Percentiles rank a stretch among this genome's conserved stretches.
These are phyloP conservation scores for Polypedilum pembai DNA, from an alignment of 1,140 invertebrate species.

Conservation along the genomic window DNA sequence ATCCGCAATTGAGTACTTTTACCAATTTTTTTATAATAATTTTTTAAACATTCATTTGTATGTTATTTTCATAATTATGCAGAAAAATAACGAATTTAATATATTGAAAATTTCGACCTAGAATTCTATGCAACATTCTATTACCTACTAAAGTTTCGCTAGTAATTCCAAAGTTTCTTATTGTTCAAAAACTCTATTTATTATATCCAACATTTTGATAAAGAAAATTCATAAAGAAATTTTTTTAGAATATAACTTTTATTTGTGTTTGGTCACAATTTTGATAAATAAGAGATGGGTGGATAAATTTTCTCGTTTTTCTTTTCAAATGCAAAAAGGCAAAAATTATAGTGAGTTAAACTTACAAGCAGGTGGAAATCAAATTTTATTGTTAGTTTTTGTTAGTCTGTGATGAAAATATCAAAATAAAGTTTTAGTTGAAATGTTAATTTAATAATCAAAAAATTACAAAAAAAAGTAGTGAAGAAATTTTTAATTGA, in stretches of 20 bases:
- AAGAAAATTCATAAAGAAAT: background rate
- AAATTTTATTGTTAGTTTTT: background rate
- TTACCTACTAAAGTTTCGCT: too few species aligned
- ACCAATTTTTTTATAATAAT: too few species aligned
- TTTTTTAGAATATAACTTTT: background rate
- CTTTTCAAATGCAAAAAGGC: background rate
- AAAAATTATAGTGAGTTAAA: background rate
- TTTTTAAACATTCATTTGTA: too few species aligned
- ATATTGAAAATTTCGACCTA: too few species aligned
- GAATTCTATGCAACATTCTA: too few species aligned
- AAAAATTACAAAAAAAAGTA: background rate
- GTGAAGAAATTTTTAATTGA: background rate
- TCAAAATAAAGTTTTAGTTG: background rate
- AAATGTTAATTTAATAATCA: constrained; percentile 9
- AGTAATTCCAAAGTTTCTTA: background rate
- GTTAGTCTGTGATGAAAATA: background rate
- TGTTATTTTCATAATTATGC: too few species aligned
- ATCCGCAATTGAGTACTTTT: too few species aligned
- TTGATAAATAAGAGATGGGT: constrained; percentile 12
- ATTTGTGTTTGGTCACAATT: background rate
- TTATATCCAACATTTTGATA: background rate
- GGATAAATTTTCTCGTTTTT: background rate
- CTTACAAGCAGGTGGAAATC: background rate
- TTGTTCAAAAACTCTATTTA: background rate
- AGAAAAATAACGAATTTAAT: too few species aligned